phyloP scores from a whole-genome alignment of 37 sponge, comb jelly and placozoan species.

The Spongilla lacustris region DNA sequence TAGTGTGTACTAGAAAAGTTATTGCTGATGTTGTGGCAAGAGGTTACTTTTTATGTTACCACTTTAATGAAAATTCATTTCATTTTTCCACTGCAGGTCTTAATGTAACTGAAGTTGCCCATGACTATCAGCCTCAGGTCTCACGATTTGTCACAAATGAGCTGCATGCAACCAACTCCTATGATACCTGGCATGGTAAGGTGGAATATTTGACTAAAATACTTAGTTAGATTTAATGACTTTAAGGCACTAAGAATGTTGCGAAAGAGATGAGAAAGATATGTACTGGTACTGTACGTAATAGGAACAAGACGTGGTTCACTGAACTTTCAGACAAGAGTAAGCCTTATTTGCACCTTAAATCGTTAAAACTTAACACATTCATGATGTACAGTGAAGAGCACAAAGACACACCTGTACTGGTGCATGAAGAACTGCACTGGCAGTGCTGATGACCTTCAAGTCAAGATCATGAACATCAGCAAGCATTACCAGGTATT shows the following conservation, averaged over 20 bases:
- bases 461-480: not conserved
- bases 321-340: slow-evolving; percentile 28
- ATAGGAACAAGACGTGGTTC: slow-evolving; percentile 26
- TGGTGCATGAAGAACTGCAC: slow-evolving; percentile 36
- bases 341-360: not conserved
- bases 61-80: not conserved
- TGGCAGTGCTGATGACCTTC: not conserved
- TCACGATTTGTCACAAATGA: not conserved
- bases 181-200: slow-evolving; percentile 44
- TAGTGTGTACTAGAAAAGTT: slow-evolving; percentile 22
- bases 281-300: not conserved
- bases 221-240: not conserved
- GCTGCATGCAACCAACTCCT: not conserved
- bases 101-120: slow-evolving; percentile 29
- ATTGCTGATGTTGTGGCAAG: slow-evolving; percentile 9
- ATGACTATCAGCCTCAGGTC: slow-evolving; percentile 12
- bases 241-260: slow-evolving; percentile 28
- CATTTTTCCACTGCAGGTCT: not conserved
- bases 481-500: slow-evolving; percentile 15
- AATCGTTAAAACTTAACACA: not conserved
- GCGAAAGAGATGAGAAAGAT: slow-evolving; percentile 7
- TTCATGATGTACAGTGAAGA: not conserved
- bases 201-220: not conserved
- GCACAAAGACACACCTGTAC: slow-evolving; percentile 39
- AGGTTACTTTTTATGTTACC: not conserved